Evolutionary conservation across 2,797 vertebrate species (phyloP), one percentile per base, ranked within the genome.

Genomic region (Muscicapa comitata): DNA sequence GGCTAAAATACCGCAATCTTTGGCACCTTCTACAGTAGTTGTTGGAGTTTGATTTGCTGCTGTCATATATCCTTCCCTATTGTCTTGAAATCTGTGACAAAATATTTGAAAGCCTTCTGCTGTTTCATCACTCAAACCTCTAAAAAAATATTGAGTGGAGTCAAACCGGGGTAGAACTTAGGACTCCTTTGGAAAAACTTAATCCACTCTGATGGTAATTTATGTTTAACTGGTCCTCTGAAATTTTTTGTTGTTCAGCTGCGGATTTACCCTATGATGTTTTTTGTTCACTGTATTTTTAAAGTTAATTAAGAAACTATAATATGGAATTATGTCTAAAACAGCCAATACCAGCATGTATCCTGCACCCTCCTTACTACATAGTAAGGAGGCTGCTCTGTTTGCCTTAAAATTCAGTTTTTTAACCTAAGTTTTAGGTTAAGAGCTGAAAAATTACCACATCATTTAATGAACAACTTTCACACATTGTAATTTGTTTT

Each of bases 21-120:
- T 74, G 80, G 21, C 37, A 66, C 24, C 16, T 79, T 73, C 62
- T 68, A 47, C 8, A 40, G 14, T 4, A 19, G 25, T 24, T 78
- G 31, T 18, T 61, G 26, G 50, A 6, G 28, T 79, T 68, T 81
- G 37, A 72, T 91, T 91, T 82, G 51, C 38, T 87, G 45, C 67
- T 91, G 58, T 68, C n/a, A 18, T 35, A 23, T 43, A 40, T 58
- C 29, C 16, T 80, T 88, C n/a, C 31, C 71, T 48, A 58, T 45
- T 80, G 26, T 59, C 31, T 77, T 57, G 20, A 86, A 63, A 74
- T 35, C 29, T 24, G 11, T 81, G 61, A 86, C 83, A 88, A 88
- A 90, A 88, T 57, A 84, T 77, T 86, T 91, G 45, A 54, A 71
- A 86, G 24, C 7, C 17, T 92, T 79, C 58, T 93, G 45, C 25